Evolutionary conservation across 2,888 invertebrate species (phyloP).

Genomic region (Trachelus tabidus): DNA sequence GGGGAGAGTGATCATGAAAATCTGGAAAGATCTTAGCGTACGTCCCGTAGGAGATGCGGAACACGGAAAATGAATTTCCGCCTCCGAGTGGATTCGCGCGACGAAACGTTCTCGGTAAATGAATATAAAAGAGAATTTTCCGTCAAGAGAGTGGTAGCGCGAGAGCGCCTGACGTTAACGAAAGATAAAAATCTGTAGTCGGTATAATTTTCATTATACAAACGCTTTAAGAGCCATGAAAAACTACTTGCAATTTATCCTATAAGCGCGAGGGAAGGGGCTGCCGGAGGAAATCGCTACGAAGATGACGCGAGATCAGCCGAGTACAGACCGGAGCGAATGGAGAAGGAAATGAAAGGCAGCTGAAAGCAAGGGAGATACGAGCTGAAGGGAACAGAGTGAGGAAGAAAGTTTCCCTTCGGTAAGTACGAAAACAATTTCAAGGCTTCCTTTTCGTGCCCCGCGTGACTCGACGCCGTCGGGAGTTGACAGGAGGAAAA

Average conservation of each 20-base stretch:
- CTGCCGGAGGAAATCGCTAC: not conserved
- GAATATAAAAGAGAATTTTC: not conserved
- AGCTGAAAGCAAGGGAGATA: not conserved
- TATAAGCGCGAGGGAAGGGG: constrained; percentile 9
- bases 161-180: not conserved
- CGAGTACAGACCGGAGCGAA: not conserved
- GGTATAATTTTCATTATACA: not conserved
- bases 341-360: constrained; percentile 8
- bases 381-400: constrained; percentile 11
- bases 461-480: not conserved
- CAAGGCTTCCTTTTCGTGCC: too few relatives aligned
- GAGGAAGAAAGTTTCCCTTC: constrained; percentile 9
- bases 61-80: not conserved
- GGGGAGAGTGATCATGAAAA: not conserved
- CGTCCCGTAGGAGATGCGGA: not conserved
- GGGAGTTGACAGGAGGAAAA: not conserved
- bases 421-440: not conserved
- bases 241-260: not conserved
- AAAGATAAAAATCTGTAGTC: not conserved
- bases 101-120: not conserved
- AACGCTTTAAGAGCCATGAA: not conserved
- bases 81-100: not conserved
- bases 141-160: not conserved
- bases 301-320: not conserved
- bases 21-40: not conserved